phyloP scores from a whole-genome alignment of 2,797 vertebrate genomes.

The Myotis myotis region DNA sequence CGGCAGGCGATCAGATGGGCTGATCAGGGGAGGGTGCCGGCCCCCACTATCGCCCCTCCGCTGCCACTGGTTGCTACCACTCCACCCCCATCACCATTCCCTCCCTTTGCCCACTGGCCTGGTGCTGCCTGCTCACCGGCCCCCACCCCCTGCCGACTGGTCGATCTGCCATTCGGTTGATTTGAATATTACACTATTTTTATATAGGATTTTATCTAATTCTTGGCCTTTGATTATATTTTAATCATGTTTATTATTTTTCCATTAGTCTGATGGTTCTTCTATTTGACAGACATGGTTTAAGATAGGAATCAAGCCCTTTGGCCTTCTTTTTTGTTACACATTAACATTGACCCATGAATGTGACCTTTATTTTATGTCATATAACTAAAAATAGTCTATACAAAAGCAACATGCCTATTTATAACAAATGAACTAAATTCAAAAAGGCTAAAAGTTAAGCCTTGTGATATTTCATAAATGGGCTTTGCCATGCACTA shows the following conservation, averaged over 20 bases:
- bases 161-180: no score
- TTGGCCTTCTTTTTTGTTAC: not conserved
- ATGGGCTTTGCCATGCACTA: not conserved
- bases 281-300: not conserved
- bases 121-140: fast-evolving
- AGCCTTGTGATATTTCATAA: not conserved
- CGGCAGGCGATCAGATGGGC: no score
- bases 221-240: not conserved
- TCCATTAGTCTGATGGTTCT: not conserved
- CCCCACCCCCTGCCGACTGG: no score
- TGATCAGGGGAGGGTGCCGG: no score
- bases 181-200: no score
- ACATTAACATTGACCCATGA: not conserved
- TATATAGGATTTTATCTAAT: not conserved
- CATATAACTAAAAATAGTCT: not conserved
- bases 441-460: not conserved
- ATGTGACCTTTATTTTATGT: not conserved
- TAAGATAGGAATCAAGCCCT: conserved; percentile 7
- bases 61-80: no score
- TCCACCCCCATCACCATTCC: no score
- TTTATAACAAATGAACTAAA: not conserved
- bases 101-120: no score
- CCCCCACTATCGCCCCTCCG: no score
- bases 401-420: not conserved
- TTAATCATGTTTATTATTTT: conserved; percentile 17